phyloP scores from a whole-genome alignment of 2,113 vertebrate species.

The Oostethus manadensis region DNA sequence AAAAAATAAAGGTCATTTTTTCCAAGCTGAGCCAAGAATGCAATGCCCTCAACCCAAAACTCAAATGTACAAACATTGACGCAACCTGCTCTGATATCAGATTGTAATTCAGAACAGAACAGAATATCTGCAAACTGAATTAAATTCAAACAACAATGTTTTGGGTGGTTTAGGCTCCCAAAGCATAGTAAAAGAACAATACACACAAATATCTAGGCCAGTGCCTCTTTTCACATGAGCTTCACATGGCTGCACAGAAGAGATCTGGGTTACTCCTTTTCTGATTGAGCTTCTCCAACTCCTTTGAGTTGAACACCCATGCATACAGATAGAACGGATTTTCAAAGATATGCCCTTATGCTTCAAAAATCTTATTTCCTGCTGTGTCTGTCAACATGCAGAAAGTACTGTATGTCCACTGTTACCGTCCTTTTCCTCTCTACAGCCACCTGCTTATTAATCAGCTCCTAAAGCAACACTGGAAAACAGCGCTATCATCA shows the following conservation, averaged over 20 bases:
- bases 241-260: conserved; percentile 2
- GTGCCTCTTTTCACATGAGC: conserved; percentile 16
- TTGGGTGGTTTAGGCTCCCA: conserved; percentile 9
- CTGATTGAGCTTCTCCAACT: conserved; percentile 12
- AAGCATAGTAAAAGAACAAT: conserved; percentile 47
- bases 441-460: conserved; percentile 35
- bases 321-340: conserved; percentile 21
- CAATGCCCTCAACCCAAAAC: too few species aligned
- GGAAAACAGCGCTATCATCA: conserved; percentile 65
- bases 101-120: too few species aligned
- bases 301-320: conserved; percentile 6
- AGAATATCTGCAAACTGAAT: too few species aligned
- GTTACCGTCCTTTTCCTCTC: conserved; percentile 28
- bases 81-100: too few species aligned
- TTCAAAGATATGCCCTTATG: conserved; percentile 35
- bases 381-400: conserved; percentile 31
- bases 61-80: too few species aligned
- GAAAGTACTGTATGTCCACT: conserved; percentile 16
- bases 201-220: conserved; percentile 28
- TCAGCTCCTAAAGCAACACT: conserved; percentile 43
- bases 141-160: too few species aligned
- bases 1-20: too few species aligned
- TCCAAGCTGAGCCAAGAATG: too few species aligned
- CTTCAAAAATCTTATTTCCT: conserved; percentile 24
- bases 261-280: conserved; percentile 14